These are phyloP conservation scores for Cosmorhoe ocellata DNA, from an alignment of 2,888 invertebrate species.

Conservation along the genomic window DNA sequence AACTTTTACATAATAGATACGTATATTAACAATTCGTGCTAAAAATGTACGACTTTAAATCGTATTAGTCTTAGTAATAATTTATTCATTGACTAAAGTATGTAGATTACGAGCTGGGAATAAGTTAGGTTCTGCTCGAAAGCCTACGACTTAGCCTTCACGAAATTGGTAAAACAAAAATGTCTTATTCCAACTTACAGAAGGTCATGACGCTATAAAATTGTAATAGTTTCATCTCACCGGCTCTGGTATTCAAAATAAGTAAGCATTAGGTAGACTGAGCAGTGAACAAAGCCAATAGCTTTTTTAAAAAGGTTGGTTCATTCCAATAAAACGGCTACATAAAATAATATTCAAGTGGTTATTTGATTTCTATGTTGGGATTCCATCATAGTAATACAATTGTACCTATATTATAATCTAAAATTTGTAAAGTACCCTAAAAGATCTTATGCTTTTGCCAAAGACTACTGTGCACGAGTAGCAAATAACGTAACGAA, in stretches of 20 bases:
- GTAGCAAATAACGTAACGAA: too few species aligned
- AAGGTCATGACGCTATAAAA: conserved; percentile 7
- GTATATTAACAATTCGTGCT: too few species aligned
- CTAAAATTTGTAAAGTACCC: too few species aligned
- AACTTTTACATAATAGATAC: too few species aligned
- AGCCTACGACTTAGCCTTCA: conserved; percentile 2
- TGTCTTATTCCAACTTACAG: neutral
- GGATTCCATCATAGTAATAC: too few species aligned
- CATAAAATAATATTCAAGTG: too few species aligned
- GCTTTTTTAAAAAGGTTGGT: conserved; percentile 5
- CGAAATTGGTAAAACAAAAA: conserved; percentile 3
- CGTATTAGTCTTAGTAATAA: neutral
- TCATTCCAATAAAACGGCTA: neutral
- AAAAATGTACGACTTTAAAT: too few species aligned
- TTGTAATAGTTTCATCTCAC: conserved; percentile 21
- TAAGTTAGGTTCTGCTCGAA: neutral
- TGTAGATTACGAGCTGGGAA: neutral
- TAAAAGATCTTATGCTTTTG: too few species aligned
- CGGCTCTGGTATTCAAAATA: conserved; percentile 22
- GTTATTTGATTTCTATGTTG: neutral
- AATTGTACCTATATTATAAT: too few species aligned
- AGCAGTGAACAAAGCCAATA: conserved; percentile 20
- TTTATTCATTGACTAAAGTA: conserved; percentile 3
- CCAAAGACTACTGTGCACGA: too few species aligned
- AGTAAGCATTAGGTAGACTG: conserved; percentile 19